Evolutionary conservation across 1,140 invertebrate species (phyloP), one percentile per base, ranked within the genome.

Genomic region (Sminthurides bifidus): DNA sequence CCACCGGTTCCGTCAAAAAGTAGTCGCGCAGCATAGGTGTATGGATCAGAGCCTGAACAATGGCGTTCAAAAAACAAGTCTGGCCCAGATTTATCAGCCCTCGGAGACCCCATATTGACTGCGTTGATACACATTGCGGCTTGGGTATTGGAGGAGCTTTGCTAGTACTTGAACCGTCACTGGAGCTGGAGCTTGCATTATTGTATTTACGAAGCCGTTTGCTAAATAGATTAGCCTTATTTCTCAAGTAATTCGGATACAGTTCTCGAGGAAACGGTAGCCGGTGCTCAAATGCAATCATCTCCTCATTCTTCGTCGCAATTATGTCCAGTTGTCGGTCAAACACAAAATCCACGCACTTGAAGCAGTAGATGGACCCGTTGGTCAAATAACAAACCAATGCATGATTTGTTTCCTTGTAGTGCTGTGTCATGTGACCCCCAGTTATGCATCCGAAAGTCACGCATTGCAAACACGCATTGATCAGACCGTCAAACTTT

Each of bases 21-120:
- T 93, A 98, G 70, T 98, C 92, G 61, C 93, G 73, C 51, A 98
- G 73, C 19, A 96, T 71, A 1, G 93, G 92, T 5, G 92, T 97
- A 68, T 98, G 93, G 43, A 91, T 91, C 54, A 98, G 69, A 1
- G 89, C 85, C 75, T 98, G 94, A 8, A 97, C 82, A 67, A 97
- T 94, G 68, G 90, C 93, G 71, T 95, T 98, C 89, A 98, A 95
- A 70, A 97, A 98, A 73, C 94, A 98, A 1, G 95, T 97, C 60
- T 92, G 91, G n/a, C 94, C 93, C 62, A 98, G 74, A 74, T 98
- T 98, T 60, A 96, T 83, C 23, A 98, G 75, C 2, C 94, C 94
- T 58, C 93, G 75, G 27, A 95, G 71, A 31, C 91, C 81, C 30
- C 56, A 56, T 66, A 64, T 41, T 10, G 57, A 53, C 2, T 44